Evolutionary conservation across 2,113 vertebrate species (phyloP), one percentile per base, ranked within the genome.

Genomic region (Tragelaphus scriptus): DNA sequence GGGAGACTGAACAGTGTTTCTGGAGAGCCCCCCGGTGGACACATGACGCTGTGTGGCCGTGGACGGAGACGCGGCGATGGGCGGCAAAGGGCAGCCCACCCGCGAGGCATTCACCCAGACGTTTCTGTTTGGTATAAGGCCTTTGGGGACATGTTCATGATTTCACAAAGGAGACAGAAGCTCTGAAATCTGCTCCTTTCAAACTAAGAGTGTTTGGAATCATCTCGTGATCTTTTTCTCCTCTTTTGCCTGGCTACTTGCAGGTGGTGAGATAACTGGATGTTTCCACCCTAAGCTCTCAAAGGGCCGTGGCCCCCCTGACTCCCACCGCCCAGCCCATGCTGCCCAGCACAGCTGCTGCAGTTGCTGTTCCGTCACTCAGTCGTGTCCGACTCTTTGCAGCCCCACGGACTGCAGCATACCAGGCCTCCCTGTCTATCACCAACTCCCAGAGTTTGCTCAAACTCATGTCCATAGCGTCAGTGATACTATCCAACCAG

Each of bases 111-210:
- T 32, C 68, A 13, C n/a, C 49, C 87, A 15, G 40, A 58, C 14
- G 40, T 81, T 9, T 51, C 30, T 7, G 3, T 25, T 93, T 77
- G 86, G 26, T 6, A 26, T 55, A 81, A 49, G 53, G 49, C 4
- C 11, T 15, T 13, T n/a, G 3, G 2, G 77, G 71, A 56, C 90
- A 51, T 87, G 86, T 85, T 63, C 91, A 3, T 40, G 19, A 93
- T 79, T 93, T 56, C 40, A 79, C 94, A 92, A 96, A 96, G 8
- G 16, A 90, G 89, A 15, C 23, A 36, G 21, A 56, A 75, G 53
- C 49, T 80, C 87, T 82, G 7, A 51, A 80, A 28, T 82, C 55
- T 56, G 36, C 91, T 86, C 13, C 51, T 91, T 77, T 61, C 36
- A 28, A 85, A 94, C 47, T 30, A 49, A 63, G 82, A 21, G 36